These are phyloP conservation scores for Nemotelus pantherinus DNA, from an alignment of 2,888 invertebrate genomes.

Conservation along the genomic window DNA sequence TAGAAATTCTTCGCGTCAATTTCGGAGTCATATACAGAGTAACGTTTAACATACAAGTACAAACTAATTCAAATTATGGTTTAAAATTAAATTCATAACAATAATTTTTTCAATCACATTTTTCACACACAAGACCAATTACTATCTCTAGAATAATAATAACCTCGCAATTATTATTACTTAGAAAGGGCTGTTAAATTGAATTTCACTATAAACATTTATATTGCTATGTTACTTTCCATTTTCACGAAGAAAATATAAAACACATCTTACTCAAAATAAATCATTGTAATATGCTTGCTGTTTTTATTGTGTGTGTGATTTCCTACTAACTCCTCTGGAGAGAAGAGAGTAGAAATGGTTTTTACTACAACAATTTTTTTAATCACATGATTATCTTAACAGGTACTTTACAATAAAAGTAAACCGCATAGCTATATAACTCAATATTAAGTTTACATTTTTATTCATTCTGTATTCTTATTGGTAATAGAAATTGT, in stretches of 20 bases:
- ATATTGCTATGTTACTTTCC: conserved; percentile 1
- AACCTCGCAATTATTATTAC: conserved; percentile 15
- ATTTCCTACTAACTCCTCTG: background rate
- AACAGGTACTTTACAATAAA: conserved; percentile 54
- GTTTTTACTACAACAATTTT: conserved; percentile 11
- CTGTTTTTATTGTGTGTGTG: background rate
- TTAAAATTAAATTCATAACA: too few species aligned
- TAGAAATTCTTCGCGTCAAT: background rate
- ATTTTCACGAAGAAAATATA: conserved; percentile 22
- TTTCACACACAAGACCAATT: conserved; percentile 18
- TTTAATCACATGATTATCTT: conserved; percentile 52
- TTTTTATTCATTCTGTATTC: background rate
- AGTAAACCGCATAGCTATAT: conserved; percentile 50
- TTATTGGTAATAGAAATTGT: conserved; percentile 20
- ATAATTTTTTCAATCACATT: conserved; percentile 5
- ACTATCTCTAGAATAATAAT: conserved; percentile 8
- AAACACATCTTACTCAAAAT: background rate
- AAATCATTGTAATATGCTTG: background rate
- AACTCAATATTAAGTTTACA: conserved; percentile 19
- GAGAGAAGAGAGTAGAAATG: conserved; percentile 8
- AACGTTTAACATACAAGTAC: background rate
- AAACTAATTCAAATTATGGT: background rate
- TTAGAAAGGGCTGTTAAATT: background rate
- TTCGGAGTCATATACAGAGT: background rate
- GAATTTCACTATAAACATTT: background rate